Evolutionary conservation across 2,888 invertebrate species (phyloP), one percentile per base, ranked within the genome.

Genomic region (Cheilosia vernalis): DNA sequence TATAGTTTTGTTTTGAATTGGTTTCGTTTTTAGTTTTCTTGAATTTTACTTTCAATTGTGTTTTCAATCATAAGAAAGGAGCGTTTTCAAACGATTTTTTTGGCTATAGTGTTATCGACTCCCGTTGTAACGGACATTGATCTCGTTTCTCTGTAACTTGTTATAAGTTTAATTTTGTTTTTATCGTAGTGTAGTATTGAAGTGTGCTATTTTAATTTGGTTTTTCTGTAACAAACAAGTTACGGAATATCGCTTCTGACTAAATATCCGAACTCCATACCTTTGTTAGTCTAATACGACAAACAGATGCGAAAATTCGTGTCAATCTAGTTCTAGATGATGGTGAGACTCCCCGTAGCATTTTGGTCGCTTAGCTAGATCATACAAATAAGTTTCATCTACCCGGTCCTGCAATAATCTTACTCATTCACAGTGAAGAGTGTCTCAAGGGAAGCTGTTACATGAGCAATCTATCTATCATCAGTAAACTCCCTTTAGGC

Each of bases 11-110:
- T 61, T 70, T 55, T 67, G 37, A 30, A 19, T 67, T 66, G 13
- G 42, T 69, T 76, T 55, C 24, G n/a, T 49, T 56, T 67, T 1
- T 21, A 49, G 64, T 64, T 60, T 49, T 42, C 49, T 60, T 10
- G 4, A 58, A 58, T 60, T 61, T 53, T 55, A 49, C 3, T 53
- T 72, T 2, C 13, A 33, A 92, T 92, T 87, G 63, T 76, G 56
- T 58, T 42, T 53, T 9, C 4, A 67, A 55, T 30, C 21, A 15
- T 72, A 40, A 67, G 44, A 67, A 67, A 53, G 51, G 30, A 60
- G 49, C n/a, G 53, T 37, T 49, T 61, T 49, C 5, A 13, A 70
- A 40, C 27, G 37, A 4, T 30, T 64, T 53, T 58, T 27, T 21
- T 21, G 55, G 15, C 17, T 17, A 15, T 15, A 24, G 15, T 24